Conservation (phyloP, 2,888 invertebrate genomes). For the Pachliopta kotzebuea region DNA sequence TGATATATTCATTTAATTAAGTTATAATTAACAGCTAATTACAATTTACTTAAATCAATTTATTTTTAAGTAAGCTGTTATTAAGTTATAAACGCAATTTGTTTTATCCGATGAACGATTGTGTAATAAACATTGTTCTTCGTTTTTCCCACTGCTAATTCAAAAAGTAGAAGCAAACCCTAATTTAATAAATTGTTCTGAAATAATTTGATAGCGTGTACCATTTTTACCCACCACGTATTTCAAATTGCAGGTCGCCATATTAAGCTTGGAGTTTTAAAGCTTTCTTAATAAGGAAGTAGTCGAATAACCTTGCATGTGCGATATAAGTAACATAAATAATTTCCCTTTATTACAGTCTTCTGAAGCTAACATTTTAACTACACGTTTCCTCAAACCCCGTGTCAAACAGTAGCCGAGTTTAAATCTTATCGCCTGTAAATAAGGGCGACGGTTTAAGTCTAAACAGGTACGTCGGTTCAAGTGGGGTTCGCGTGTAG, state of each 20-base stretch:
- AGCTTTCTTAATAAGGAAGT: conserved; percentile 26
- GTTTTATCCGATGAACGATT: background rate
- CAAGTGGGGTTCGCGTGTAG: conserved; percentile 26
- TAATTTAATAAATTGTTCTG: background rate
- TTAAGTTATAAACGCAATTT: no score
- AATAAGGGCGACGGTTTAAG: conserved; percentile 5
- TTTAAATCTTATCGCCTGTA: background rate
- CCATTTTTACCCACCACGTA: conserved; percentile 1
- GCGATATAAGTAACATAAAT: conserved; percentile 25
- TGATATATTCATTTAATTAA: no score
- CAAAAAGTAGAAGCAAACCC: no score
- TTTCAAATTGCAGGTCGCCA: conserved; percentile 14
- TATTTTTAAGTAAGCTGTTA: no score
- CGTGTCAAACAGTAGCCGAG: background rate
- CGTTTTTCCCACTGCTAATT: background rate
- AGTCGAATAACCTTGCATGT: conserved; percentile 25
- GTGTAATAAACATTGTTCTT: background rate
- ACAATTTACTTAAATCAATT: no score
- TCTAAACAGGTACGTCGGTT: conserved; percentile 6
- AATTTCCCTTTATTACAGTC: conserved; percentile 27
- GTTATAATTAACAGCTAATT: no score
- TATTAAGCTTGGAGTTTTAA: conserved; percentile 18
- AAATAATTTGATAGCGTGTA: conserved; percentile 22
- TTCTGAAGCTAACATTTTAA: conserved; percentile 25
- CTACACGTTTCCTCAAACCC: conserved; percentile 21